Percentiles rank a stretch among this genome's conserved stretches.
Evolutionary conservation across 2,888 invertebrate species (phyloP).

Genomic region (Apotomis turbidana): DNA sequence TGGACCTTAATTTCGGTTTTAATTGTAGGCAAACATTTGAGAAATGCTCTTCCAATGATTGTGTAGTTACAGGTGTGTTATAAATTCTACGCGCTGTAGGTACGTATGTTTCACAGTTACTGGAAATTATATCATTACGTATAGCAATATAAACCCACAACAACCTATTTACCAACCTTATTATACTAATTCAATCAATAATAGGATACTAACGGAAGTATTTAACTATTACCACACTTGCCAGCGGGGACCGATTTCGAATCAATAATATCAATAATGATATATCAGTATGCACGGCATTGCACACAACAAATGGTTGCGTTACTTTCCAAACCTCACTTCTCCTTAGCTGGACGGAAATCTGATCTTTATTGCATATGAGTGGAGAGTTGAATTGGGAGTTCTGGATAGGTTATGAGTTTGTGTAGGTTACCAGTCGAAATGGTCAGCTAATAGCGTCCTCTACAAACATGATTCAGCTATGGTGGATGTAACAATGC

Average conservation of each 20-base stretch:
- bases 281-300: slow-evolving; percentile 35
- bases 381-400: neutral
- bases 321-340: slow-evolving; percentile 8
- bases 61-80: too few relatives aligned
- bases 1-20: too few relatives aligned
- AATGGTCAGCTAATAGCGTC: slow-evolving; percentile 44
- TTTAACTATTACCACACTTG: slow-evolving; percentile 23
- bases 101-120: too few relatives aligned
- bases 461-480: slow-evolving; percentile 48
- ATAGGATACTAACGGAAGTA: slow-evolving; percentile 24
- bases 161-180: neutral
- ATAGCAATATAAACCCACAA: neutral
- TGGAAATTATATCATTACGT: neutral
- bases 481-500: slow-evolving; percentile 52
- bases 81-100: too few relatives aligned
- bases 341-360: neutral
- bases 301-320: slow-evolving; percentile 11
- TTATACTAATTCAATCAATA: slow-evolving; percentile 7
- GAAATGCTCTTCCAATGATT: too few relatives aligned
- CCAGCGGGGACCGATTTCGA: slow-evolving; percentile 34
- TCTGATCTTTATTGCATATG: neutral
- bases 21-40: too few relatives aligned
- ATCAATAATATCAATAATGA: slow-evolving; percentile 39
- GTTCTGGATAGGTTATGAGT: neutral
- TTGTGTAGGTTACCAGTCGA: neutral